Evolutionary conservation across 2,113 vertebrate species (phyloP).

Genomic region (Neolamprologus tretocephalus): DNA sequence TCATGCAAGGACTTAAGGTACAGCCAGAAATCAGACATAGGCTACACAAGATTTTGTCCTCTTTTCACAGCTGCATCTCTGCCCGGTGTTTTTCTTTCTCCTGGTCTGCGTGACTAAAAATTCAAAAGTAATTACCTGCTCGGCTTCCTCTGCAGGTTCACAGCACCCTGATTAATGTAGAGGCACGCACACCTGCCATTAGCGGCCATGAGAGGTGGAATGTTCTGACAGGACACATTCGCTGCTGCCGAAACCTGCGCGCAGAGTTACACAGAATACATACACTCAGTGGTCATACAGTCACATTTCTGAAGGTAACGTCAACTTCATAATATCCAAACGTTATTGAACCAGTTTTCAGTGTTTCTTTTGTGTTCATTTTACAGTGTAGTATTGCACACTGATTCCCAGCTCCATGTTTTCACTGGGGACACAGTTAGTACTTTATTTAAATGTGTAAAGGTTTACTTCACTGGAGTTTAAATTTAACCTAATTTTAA

Average conservation of each 20-base stretch:
- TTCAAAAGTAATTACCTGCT: slow-evolving; percentile 94
- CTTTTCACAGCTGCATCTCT: slow-evolving; percentile 31
- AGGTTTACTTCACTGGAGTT: not conserved
- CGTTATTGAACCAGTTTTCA: not conserved
- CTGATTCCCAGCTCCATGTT: not conserved
- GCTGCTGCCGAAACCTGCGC: not conserved
- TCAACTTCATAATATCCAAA: not conserved
- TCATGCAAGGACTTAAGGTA: not conserved
- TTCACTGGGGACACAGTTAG: not conserved
- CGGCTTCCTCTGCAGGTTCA: slow-evolving; percentile 84
- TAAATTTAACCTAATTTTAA: not conserved
- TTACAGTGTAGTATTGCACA: not conserved
- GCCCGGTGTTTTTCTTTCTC: slow-evolving; percentile 50
- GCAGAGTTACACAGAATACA: not conserved
- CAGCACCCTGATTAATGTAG: slow-evolving; percentile 88
- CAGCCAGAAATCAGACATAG: not conserved
- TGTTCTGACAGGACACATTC: slow-evolving; percentile 76
- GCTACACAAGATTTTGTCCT: slow-evolving; percentile 76
- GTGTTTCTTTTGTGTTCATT: not conserved
- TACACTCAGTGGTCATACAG: not conserved
- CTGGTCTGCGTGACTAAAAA: slow-evolving; percentile 82
- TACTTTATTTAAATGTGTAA: not conserved
- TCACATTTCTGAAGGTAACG: not conserved
- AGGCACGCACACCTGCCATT: slow-evolving; percentile 84
- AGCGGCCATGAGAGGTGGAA: slow-evolving; percentile 76